A percentile compares a stretch with the other conserved stretches of the same genome.
Conservation (phyloP, 2,888 invertebrate species). For the Bembecia ichneumoniformis region DNA sequence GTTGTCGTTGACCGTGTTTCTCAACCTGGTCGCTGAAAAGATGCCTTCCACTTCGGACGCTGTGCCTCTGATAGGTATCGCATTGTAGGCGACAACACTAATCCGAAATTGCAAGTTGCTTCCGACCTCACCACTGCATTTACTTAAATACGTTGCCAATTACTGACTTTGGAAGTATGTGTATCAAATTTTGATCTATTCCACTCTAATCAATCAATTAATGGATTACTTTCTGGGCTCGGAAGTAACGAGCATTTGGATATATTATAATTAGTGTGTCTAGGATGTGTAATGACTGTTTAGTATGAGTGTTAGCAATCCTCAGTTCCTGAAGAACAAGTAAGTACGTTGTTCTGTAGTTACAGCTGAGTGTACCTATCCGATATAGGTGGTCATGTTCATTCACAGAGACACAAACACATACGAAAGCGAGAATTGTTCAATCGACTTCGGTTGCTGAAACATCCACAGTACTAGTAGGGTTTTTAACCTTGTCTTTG, state of each 20-base stretch:
- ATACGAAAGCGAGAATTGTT: neutral
- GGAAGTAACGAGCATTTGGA: slow-evolving; percentile 32
- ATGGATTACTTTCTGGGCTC: no score
- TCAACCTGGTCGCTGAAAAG: slow-evolving; percentile 97
- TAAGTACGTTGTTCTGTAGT: slow-evolving; percentile 32
- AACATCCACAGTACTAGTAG: neutral
- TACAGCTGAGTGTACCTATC: slow-evolving; percentile 14
- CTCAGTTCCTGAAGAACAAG: slow-evolving; percentile 15
- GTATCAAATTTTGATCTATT: neutral
- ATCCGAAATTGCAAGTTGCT: slow-evolving; percentile 23
- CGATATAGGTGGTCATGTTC: neutral
- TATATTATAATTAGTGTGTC: slow-evolving; percentile 38
- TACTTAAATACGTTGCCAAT: neutral
- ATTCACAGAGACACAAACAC: neutral
- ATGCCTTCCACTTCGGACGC: slow-evolving; percentile 91
- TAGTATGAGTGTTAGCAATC: slow-evolving; percentile 16
- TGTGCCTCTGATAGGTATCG: slow-evolving; percentile 85
- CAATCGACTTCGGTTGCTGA: neutral
- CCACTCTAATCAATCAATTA: no score
- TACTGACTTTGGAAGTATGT: neutral
- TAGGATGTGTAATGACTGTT: slow-evolving; percentile 43
- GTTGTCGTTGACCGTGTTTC: slow-evolving; percentile 97
- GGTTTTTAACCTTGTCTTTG: slow-evolving; percentile 75
- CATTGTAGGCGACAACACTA: slow-evolving; percentile 19
- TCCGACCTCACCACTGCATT: slow-evolving; percentile 6